phyloP scores from a whole-genome alignment of 2,797 vertebrate species.

The Halcyon chelicuti region DNA sequence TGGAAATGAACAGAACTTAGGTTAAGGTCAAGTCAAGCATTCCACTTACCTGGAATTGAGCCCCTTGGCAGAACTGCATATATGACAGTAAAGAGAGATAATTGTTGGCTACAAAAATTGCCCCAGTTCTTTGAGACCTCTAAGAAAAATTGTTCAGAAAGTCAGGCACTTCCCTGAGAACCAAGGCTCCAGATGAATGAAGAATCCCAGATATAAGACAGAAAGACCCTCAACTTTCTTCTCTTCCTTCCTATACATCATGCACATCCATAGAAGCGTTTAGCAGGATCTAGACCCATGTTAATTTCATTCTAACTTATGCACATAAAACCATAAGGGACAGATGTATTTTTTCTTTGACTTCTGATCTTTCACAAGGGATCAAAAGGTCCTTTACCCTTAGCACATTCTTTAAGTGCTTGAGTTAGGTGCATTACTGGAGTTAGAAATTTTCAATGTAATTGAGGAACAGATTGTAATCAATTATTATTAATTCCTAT shows the following conservation, averaged over 20 bases:
- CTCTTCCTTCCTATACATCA: not conserved
- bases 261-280: not conserved
- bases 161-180: not conserved
- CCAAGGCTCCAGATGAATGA: not conserved
- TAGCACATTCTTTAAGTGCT: not conserved
- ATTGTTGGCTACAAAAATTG: not conserved
- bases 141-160: not conserved
- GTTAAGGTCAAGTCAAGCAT: not conserved
- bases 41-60: not conserved
- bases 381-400: not conserved
- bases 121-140: not conserved
- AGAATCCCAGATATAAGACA: not conserved
- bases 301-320: not conserved
- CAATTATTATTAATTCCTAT: slow-evolving; percentile 29
- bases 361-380: not conserved
- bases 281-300: not conserved
- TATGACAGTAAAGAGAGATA: not conserved
- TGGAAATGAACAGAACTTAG: not conserved
- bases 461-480: slow-evolving; percentile 30
- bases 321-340: not conserved
- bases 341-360: not conserved
- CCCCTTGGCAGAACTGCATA: not conserved
- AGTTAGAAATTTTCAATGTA: slow-evolving; percentile 8
- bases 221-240: not conserved
- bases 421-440: not conserved